Base-by-base conservation (phyloP, 2,113 vertebrate genomes). In the Callithrix jacchus region DNA sequence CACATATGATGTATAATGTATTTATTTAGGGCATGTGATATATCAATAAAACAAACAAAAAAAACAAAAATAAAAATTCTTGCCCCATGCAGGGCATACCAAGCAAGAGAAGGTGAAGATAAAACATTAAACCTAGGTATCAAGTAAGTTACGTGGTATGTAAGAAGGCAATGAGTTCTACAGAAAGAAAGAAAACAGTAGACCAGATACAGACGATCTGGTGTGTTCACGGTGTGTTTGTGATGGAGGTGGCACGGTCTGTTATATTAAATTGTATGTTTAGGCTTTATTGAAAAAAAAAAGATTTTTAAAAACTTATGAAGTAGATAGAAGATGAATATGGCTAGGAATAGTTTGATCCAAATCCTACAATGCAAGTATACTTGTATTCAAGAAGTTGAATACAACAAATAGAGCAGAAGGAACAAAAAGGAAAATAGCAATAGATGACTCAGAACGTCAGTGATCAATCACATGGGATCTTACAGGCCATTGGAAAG, bases 181-280 rank as follows among this genome's bases (percentile, higher is more conserved):
- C 1, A 47, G 47, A 66, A 37, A 56, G 47, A 64, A 54, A 54
- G 6, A 74, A 3, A 32, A 9, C 4, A n/a, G 32, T 56, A 54
- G 17, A 37, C 77, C 32, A 61, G 9, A 0, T 47, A 81, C 64
- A 32, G 40, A 37, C 35, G 37, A 47, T 45, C 32, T 37, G 32
- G 6, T 66, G 25, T 66, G 8, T 74, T 82, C 73, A 66, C 6
- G 76, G 5, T 64, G 58, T 64, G 58, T 58, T 12, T 18, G 5
- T 12, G n/a, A 45, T 2, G 5, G 27, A 9, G 8, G 20, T 2
- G 17, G 56, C 9, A 23, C 2, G 17, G 5, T 1, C 42, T 52
- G 8, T 4, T 25, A 66, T 74, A 74, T 54, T 68, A 73, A 52
- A 45, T 23, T 74, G 1, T 54, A 8, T 42, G 18, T 32, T 73